phyloP scores from a whole-genome alignment of 2,113 vertebrate species.

The Colistium nudipinnis region DNA sequence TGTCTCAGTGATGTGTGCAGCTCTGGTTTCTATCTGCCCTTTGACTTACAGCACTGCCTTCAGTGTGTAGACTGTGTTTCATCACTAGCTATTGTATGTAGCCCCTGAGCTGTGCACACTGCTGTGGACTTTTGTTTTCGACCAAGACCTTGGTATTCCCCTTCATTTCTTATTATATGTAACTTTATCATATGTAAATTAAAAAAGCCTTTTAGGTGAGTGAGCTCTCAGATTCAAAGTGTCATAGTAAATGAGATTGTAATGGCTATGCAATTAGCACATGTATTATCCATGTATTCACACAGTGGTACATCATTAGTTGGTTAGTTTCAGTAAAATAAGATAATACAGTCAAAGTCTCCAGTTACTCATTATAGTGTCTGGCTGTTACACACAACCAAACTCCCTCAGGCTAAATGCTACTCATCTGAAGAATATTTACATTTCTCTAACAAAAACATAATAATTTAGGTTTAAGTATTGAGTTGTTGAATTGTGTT shows the following conservation, averaged over 20 bases:
- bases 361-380: background rate
- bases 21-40: background rate
- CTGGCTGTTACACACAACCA: background rate
- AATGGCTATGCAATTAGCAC: constrained; percentile 6
- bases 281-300: constrained; percentile 13
- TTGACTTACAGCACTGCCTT: background rate
- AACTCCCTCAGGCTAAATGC: too few species aligned
- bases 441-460: too few species aligned
- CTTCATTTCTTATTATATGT: background rate
- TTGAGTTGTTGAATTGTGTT: too few species aligned
- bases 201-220: background rate
- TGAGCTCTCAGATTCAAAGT: background rate
- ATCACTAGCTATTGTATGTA: background rate
- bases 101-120: too few species aligned
- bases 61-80: background rate
- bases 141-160: background rate
- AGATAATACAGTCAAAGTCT: background rate
- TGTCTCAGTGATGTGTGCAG: constrained; percentile 5
- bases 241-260: background rate
- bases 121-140: background rate
- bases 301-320: constrained; percentile 13
- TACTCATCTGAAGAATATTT: too few species aligned
- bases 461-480: too few species aligned
- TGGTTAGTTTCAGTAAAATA: background rate
- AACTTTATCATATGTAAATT: background rate